Base-by-base conservation (phyloP, 2,888 invertebrate genomes). In the Parnassius glacialis region DNA sequence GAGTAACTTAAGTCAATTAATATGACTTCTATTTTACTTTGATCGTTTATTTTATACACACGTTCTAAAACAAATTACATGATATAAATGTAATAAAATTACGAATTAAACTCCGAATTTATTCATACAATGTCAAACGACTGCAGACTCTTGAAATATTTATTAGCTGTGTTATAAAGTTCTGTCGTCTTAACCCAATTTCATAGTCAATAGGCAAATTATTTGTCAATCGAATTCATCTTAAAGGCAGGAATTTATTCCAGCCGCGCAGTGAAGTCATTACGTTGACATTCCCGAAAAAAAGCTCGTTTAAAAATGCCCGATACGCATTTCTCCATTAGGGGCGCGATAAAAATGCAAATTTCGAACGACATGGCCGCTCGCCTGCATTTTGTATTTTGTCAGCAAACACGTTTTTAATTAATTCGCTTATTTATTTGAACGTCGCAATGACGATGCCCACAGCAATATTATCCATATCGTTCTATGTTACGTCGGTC, bases 321-420 rank as follows among this genome's bases (percentile, higher is more conserved):
- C 65, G 67, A 70, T 70, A 69, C 70, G 70, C 68, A 72, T 70
- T 72, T 74, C 69, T 74, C 71, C 71, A 69, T 69, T 70, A 68
- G 69, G 67, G 53, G 48, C 67, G 72, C 66, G 69, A 73, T 72
- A 70, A 73, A 77, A 74, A 76, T 77, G 75, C 70, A 76, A 77
- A 78, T 76, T 72, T 65, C 57, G 64, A 62, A 57, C 64, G 62
- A 64, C 57, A 65, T 45, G 51, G 51, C 50, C 51, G 55, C 44
- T 44, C 51, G 62, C 59, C 52, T 72, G 72, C 70, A 72, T 72
- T 76, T 75, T 80, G 78, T 82, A 79, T 83, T 80, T 80, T 80
- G 84, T 80, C 80, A 78, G 74, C 75, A 78, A 85, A 85, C 84
- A 84, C 73, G 79, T 79, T 85, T 85, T 86, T 85, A 86, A 87